Evolutionary conservation across 2,113 vertebrate species (phyloP).

Genomic region (Patagioenas fasciata): DNA sequence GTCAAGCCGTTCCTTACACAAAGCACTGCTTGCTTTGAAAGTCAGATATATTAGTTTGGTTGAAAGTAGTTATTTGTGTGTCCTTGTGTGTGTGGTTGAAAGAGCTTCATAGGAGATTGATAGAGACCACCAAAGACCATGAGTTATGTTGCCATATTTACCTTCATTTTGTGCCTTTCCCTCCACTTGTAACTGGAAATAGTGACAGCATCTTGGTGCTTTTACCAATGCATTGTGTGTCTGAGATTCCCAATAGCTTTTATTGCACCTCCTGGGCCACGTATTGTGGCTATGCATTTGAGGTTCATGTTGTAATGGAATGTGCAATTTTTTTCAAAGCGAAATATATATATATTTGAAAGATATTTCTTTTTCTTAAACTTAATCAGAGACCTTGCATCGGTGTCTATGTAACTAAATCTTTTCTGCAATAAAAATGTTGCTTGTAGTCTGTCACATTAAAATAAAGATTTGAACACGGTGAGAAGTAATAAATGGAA

Average conservation of each 20-base stretch:
- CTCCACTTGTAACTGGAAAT: not conserved
- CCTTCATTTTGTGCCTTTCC: not conserved
- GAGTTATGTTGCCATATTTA: not conserved
- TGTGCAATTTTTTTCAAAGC: not conserved
- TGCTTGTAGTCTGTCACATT: constrained; percentile 30
- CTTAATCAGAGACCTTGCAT: constrained; percentile 14
- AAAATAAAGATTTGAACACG: constrained; percentile 22
- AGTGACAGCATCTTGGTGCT: not conserved
- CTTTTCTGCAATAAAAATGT: constrained; percentile 14
- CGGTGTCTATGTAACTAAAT: constrained; percentile 44
- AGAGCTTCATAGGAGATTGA: not conserved
- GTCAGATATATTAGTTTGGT: not conserved
- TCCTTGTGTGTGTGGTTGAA: not conserved
- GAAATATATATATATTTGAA: not conserved
- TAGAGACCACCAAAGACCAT: not conserved
- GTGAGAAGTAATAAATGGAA: constrained; percentile 1
- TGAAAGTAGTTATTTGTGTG: not conserved
- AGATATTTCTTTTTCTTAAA: constrained; percentile 39
- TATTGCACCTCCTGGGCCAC: not conserved
- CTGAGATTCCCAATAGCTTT: not conserved
- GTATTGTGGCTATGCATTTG: not conserved
- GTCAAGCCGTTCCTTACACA: not conserved
- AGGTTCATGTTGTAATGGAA: not conserved
- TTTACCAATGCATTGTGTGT: not conserved
- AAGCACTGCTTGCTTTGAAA: not conserved